These are phyloP conservation scores for Argyra leucocephala DNA, from an alignment of 2,888 invertebrate species.

Conservation along the genomic window DNA sequence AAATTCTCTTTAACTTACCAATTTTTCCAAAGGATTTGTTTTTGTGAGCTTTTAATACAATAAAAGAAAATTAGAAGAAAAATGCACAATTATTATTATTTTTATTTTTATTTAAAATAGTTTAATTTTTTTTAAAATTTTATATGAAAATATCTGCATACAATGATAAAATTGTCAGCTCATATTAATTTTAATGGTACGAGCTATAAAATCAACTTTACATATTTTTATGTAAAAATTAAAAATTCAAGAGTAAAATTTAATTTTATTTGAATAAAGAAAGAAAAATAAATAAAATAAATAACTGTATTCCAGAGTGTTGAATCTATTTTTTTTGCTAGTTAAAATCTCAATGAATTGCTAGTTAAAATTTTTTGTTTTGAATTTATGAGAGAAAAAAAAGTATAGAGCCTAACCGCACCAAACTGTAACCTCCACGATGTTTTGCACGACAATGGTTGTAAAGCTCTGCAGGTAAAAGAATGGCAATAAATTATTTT, in stretches of 20 bases:
- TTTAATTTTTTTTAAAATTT: background rate
- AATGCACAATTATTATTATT: background rate
- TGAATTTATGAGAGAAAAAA: too few species aligned
- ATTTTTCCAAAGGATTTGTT: slow-evolving; percentile 26
- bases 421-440: too few species aligned
- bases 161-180: background rate
- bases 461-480: too few species aligned
- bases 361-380: too few species aligned
- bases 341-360: too few species aligned
- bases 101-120: background rate
- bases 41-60: slow-evolving; percentile 27
- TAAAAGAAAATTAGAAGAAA: slow-evolving; percentile 7
- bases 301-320: too few species aligned
- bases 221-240: background rate
- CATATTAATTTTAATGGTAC: background rate
- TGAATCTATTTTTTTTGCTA: too few species aligned
- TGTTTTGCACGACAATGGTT: too few species aligned
- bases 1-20: too few species aligned
- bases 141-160: background rate
- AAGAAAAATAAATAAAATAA: too few species aligned
- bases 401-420: too few species aligned
- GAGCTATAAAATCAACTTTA: background rate
- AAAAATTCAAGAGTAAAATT: background rate
- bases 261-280: background rate
- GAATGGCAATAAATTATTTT: too few species aligned